phyloP scores from a whole-genome alignment of 2,797 vertebrate species.

The Dermochelys coriacea region DNA sequence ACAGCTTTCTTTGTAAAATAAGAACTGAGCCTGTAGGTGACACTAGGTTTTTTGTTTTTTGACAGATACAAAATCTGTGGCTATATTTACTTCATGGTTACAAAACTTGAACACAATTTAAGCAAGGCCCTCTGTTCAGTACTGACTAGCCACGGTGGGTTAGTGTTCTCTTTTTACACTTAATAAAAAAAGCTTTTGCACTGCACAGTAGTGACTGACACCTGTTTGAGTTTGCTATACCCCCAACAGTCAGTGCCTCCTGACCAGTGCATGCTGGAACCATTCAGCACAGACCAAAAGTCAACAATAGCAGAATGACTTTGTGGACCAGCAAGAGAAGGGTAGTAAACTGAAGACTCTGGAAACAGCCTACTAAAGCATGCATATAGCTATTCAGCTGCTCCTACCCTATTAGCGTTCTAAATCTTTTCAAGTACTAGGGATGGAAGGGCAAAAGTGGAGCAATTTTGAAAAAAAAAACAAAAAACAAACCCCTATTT shows the following conservation, averaged over 20 bases:
- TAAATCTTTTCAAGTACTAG: background rate
- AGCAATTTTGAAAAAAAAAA: background rate
- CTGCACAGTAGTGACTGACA: background rate
- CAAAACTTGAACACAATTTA: background rate
- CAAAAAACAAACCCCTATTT: background rate
- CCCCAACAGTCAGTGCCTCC: accelerated
- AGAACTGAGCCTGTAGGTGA: background rate
- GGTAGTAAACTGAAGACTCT: background rate
- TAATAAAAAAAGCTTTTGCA: too few species aligned
- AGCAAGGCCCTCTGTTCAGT: background rate
- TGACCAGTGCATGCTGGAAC: accelerated
- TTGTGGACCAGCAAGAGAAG: background rate
- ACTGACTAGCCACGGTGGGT: accelerated
- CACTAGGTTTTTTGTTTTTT: background rate
- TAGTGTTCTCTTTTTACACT: background rate
- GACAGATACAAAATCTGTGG: too few species aligned
- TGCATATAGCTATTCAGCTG: background rate
- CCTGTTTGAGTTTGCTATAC: accelerated
- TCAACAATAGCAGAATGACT: background rate
- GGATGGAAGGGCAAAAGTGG: background rate
- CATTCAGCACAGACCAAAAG: background rate
- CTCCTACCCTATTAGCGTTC: background rate
- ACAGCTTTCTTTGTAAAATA: background rate
- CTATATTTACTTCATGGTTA: background rate
- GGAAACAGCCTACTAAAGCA: background rate